Conservation (phyloP, 1,140 invertebrate species). For the Hormaphis cornu region DNA sequence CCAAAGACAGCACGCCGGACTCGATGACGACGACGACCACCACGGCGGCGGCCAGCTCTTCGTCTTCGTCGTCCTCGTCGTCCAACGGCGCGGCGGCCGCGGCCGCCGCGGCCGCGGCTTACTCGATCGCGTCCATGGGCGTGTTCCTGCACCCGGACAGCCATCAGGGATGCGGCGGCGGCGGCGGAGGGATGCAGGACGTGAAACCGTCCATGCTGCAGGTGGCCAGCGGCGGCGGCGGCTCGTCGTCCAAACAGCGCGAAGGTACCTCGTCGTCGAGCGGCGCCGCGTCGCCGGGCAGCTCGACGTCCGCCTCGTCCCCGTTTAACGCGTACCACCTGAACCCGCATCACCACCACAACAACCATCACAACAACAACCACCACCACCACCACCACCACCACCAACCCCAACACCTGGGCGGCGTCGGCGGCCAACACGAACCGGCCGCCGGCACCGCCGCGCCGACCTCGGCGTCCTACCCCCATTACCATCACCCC, state of each 20-base stretch:
- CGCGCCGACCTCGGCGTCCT: constrained; percentile 32
- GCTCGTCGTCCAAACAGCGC: constrained; percentile 36
- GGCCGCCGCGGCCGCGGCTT: constrained; percentile 35
- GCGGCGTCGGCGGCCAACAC: constrained; percentile 34
- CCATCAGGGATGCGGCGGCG: constrained; percentile 31
- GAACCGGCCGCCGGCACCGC: constrained; percentile 31
- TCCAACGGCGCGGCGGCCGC: constrained; percentile 36
- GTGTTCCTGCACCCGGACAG: constrained; percentile 37
- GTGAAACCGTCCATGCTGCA: constrained; percentile 37
- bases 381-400: too few species aligned
- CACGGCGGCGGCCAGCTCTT: constrained; percentile 33
- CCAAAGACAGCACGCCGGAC: constrained; percentile 37
- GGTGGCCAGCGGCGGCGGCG: background rate
- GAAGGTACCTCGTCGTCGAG: constrained; percentile 37
- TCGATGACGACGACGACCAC: constrained; percentile 35
- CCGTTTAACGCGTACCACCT: constrained; percentile 33
- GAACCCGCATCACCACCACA: constrained; percentile 36
- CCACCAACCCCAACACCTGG: too few species aligned
- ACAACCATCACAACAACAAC: constrained; percentile 34
- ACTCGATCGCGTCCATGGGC: constrained; percentile 36
- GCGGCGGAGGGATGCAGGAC: constrained; percentile 33
- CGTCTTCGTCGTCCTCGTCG: constrained; percentile 35
- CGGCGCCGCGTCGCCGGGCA: constrained; percentile 21
- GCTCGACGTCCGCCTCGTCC: constrained; percentile 22
- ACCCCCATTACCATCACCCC: constrained; percentile 25